Conservation (phyloP, 1,140 invertebrate genomes). For the Bombus pascuorum region DNA sequence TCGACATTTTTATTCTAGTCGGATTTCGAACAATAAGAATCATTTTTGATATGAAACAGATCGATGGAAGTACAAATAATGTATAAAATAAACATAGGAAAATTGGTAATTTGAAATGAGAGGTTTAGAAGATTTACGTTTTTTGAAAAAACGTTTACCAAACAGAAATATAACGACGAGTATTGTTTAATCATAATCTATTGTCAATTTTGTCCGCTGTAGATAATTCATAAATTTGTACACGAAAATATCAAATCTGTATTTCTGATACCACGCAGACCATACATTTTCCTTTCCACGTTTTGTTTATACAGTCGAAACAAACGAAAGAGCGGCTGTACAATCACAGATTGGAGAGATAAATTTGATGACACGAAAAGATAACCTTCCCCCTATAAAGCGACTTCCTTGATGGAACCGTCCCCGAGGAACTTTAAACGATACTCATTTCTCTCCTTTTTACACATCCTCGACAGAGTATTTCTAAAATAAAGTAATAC, state of each 20-base stretch:
- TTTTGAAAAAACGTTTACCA: too few relatives aligned
- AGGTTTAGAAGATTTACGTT: too few relatives aligned
- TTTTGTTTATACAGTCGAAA: background rate
- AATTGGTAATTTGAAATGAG: too few relatives aligned
- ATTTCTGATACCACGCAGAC: background rate
- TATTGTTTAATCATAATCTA: too few relatives aligned
- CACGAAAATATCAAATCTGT: too few relatives aligned
- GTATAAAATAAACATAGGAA: too few relatives aligned
- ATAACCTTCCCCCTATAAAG: background rate
- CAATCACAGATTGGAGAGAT: background rate
- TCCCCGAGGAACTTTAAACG: background rate
- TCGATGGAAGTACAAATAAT: too few relatives aligned
- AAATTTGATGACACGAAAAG: background rate
- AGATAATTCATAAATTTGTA: too few relatives aligned
- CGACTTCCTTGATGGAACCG: background rate
- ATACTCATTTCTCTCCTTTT: conserved; percentile 3
- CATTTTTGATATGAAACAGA: too few relatives aligned
- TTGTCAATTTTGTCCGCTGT: too few relatives aligned
- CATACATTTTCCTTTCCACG: background rate
- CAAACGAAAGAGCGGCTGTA: background rate
- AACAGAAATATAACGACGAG: too few relatives aligned
- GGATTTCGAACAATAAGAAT: too few relatives aligned
- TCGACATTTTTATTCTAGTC: background rate
- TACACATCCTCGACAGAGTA: background rate
- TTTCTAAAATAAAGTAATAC: background rate